Percentiles rank a stretch among this genome's conserved stretches.
phyloP scores from a whole-genome alignment of 2,888 invertebrate genomes.

The Cephus pygmeus region DNA sequence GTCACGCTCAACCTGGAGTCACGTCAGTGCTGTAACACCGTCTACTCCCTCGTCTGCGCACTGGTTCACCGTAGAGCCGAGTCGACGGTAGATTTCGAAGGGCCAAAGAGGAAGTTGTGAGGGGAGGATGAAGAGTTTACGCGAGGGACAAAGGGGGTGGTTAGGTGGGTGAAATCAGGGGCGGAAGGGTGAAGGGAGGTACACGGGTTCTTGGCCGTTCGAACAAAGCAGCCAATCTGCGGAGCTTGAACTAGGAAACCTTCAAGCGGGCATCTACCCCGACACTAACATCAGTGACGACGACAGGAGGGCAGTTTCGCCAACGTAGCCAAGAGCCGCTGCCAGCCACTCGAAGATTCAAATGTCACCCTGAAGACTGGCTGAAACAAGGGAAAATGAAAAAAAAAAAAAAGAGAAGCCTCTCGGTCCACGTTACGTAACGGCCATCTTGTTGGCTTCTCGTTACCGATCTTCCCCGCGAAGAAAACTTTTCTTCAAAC shows the following conservation, averaged over 20 bases:
- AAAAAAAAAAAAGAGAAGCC: not conserved
- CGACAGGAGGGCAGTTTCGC: slow-evolving; percentile 26
- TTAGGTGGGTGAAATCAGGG: not conserved
- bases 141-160: slow-evolving; percentile 10
- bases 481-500: not conserved
- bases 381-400: not conserved
- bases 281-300: slow-evolving; percentile 12
- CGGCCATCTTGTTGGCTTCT: not conserved
- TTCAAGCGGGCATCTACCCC: slow-evolving; percentile 23
- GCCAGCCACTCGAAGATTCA: not conserved
- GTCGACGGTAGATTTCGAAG: slow-evolving; percentile 3
- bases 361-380: not conserved
- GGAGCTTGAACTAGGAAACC: slow-evolving; percentile 26
- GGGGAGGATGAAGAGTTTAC: not conserved
- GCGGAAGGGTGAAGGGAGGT: not conserved
- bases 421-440: not conserved
- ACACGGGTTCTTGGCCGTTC: slow-evolving; percentile 27
- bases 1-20: slow-evolving; percentile 32
- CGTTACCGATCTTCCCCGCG: not conserved
- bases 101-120: not conserved
- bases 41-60: not conserved
- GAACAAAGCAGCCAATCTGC: slow-evolving; percentile 45
- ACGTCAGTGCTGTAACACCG: slow-evolving; percentile 27
- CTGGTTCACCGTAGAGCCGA: slow-evolving; percentile 1
- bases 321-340: slow-evolving; percentile 17